A percentile compares a stretch with the other conserved stretches of the same genome.
Evolutionary conservation across 2,797 vertebrate genomes (phyloP).

Genomic region (Sphenodon punctatus): DNA sequence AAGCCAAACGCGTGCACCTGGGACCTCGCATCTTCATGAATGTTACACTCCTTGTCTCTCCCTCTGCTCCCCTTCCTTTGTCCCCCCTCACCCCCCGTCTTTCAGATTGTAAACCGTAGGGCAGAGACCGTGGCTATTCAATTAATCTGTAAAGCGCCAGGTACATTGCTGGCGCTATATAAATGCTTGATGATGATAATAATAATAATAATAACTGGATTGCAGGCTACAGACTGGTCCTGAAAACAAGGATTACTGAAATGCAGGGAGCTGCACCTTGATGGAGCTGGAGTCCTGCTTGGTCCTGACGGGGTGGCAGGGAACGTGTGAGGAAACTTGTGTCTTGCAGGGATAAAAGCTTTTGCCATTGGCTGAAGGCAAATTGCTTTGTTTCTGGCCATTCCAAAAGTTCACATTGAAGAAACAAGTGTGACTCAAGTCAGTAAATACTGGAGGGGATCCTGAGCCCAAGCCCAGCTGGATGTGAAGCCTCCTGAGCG

Average conservation of each 20-base stretch:
- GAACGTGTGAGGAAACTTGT: neutral
- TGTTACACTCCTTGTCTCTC: too few species aligned
- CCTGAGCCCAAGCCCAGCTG: neutral
- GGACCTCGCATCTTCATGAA: too few species aligned
- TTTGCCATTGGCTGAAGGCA: neutral
- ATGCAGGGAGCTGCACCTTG: neutral
- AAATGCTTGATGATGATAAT: too few species aligned
- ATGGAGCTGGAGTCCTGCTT: neutral
- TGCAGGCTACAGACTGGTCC: neutral
- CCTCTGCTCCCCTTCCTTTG: too few species aligned
- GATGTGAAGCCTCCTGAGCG: accelerated
- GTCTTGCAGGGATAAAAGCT: neutral
- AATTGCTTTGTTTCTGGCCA: neutral
- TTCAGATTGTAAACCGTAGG: too few species aligned
- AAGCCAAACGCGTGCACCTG: too few species aligned
- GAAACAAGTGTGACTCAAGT: neutral
- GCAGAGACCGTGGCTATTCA: too few species aligned
- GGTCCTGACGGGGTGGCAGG: neutral
- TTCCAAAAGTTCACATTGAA: neutral
- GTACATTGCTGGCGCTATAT: too few species aligned
- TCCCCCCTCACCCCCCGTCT: too few species aligned
- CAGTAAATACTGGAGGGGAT: neutral
- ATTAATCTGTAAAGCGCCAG: too few species aligned
- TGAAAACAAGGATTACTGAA: neutral
- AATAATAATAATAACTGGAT: neutral